Percentiles rank a stretch among this genome's conserved stretches.
phyloP scores from a whole-genome alignment of 1,140 invertebrate species.

The Trachymyrmex cornetzi region DNA sequence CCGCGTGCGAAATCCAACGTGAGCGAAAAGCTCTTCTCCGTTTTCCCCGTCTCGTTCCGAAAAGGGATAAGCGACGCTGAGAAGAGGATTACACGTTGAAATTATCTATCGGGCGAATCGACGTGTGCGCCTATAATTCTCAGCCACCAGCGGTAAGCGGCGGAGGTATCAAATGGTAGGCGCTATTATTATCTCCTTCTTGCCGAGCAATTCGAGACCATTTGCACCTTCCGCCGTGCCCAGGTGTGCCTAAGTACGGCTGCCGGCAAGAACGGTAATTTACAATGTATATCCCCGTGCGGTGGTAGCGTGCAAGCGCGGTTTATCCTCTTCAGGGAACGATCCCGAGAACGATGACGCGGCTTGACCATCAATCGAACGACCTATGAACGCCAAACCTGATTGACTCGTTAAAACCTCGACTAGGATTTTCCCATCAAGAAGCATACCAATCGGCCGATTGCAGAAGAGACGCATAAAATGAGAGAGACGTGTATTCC shows the following conservation, averaged over 20 bases:
- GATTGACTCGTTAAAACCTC: constrained; percentile 43
- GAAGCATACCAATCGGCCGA: neutral
- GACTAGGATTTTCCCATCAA: neutral
- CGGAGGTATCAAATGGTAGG: constrained; percentile 61
- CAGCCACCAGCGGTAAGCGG: constrained; percentile 46
- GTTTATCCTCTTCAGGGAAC: constrained; percentile 26
- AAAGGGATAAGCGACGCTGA: constrained; percentile 19
- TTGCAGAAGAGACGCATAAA: neutral
- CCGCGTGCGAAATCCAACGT: neutral
- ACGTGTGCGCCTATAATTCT: constrained; percentile 58
- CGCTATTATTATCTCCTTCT: constrained; percentile 62
- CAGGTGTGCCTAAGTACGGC: constrained; percentile 64
- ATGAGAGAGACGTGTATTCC: neutral
- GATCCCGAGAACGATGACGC: constrained; percentile 5
- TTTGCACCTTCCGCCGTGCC: constrained; percentile 64
- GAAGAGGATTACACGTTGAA: constrained; percentile 39
- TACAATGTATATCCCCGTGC: constrained; percentile 46
- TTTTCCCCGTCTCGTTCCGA: neutral
- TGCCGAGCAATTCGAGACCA: constrained; percentile 59
- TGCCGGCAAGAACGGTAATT: constrained; percentile 62
- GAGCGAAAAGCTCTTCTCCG: neutral
- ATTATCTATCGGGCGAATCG: constrained; percentile 58
- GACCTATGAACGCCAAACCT: neutral
- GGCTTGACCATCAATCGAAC: constrained; percentile 9
- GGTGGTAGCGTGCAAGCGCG: constrained; percentile 15